A percentile compares a stretch with the other conserved stretches of the same genome.
These are phyloP conservation scores for Platycheirus rosarum DNA, from an alignment of 2,888 invertebrate genomes.

Conservation along the genomic window DNA sequence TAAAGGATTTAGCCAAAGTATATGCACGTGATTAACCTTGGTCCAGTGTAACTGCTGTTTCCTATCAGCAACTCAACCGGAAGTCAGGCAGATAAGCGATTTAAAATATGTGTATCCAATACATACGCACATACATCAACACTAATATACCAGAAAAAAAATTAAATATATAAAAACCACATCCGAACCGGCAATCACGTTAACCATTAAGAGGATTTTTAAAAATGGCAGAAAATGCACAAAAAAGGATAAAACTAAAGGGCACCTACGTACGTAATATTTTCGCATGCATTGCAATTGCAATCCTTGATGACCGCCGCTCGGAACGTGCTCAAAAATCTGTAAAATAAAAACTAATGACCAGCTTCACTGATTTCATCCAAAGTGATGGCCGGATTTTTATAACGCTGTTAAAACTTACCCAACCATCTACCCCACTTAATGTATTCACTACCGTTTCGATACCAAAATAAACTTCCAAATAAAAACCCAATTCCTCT, in stretches of 20 bases:
- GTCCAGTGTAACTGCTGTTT: too few species aligned
- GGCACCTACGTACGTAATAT: neutral
- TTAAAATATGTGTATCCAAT: neutral
- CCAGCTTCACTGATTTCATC: constrained; percentile 17
- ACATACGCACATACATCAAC: neutral
- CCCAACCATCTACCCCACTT: constrained; percentile 37
- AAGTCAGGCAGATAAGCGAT: neutral
- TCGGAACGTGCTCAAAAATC: neutral
- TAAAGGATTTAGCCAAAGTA: too few species aligned
- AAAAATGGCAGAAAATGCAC: neutral
- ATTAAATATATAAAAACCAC: neutral
- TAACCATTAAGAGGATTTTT: constrained; percentile 2
- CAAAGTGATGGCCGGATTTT: constrained; percentile 46
- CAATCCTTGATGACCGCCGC: constrained; percentile 12
- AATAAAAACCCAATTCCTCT: constrained; percentile 44
- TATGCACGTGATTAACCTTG: too few species aligned
- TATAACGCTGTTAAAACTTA: constrained; percentile 23
- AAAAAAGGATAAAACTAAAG: neutral
- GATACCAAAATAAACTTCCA: constrained; percentile 37
- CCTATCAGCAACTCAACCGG: too few species aligned
- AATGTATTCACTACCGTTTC: constrained; percentile 33
- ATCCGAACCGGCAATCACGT: constrained; percentile 1
- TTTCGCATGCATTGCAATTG: neutral
- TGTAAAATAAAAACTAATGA: constrained; percentile 38
- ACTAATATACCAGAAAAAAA: neutral